phyloP scores from a whole-genome alignment of 2,113 vertebrate species.

The Pygoscelis adeliae region DNA sequence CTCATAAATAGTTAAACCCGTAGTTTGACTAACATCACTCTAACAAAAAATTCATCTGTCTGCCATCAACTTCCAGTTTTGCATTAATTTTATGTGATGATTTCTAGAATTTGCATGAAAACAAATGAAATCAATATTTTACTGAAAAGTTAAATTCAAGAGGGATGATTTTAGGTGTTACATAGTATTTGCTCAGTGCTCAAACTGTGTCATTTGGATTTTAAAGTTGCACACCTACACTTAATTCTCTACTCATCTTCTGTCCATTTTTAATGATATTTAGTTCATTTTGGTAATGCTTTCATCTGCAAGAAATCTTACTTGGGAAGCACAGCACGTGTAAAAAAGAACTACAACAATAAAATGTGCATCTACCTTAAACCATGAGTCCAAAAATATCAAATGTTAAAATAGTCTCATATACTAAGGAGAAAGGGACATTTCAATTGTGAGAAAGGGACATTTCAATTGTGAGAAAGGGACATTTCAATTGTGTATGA shows the following conservation, averaged over 20 bases:
- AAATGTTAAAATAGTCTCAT: background rate
- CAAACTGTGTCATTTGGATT: background rate
- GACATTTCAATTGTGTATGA: background rate
- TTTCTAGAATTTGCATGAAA: background rate
- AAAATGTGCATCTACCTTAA: background rate
- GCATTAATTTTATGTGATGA: background rate
- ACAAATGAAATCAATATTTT: background rate
- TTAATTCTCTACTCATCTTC: background rate
- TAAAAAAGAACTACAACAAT: background rate
- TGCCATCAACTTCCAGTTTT: background rate
- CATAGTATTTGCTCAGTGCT: background rate
- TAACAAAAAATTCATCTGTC: background rate
- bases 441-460: background rate
- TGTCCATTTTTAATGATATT: background rate
- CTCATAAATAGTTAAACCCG: background rate
- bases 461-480: background rate
- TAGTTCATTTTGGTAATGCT: background rate
- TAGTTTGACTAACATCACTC: background rate
- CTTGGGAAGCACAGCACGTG: background rate
- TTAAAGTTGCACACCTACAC: background rate
- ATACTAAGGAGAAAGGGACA: background rate
- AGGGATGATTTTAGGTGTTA: background rate
- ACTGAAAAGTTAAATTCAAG: background rate
- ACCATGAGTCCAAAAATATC: background rate
- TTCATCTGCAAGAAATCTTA: background rate